Conservation (phyloP, 2,888 invertebrate genomes). For the Rhagonycha fulva region DNA sequence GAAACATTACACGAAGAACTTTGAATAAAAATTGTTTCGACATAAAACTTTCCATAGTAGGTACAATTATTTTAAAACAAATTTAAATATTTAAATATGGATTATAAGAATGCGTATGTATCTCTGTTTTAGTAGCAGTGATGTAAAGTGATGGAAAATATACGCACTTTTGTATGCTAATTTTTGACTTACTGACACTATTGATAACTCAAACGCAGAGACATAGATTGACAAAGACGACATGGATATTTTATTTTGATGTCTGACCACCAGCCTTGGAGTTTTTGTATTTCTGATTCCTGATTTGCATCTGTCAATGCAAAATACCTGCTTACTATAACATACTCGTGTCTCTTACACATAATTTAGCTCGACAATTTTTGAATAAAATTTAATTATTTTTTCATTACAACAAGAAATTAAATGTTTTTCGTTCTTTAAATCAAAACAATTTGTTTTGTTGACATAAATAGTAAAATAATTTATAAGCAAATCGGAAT, state of each 20-base stretch:
- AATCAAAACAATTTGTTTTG: neutral
- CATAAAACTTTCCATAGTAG: neutral
- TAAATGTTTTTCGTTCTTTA: neutral
- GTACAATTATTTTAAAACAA: neutral
- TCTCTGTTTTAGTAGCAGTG: neutral
- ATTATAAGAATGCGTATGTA: neutral
- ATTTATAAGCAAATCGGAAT: constrained; percentile 9
- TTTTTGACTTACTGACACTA: constrained; percentile 31
- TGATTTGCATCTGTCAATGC: constrained; percentile 21
- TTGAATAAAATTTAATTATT: neutral
- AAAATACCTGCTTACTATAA: neutral
- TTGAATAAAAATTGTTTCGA: neutral
- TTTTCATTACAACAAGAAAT: neutral
- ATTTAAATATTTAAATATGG: neutral
- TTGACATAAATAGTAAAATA: neutral
- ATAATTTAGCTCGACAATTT: neutral
- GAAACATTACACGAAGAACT: neutral
- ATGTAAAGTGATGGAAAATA: constrained; percentile 14
- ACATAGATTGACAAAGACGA: constrained; percentile 38
- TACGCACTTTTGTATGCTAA: constrained; percentile 37
- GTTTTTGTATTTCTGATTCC: constrained; percentile 10
- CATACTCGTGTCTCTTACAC: neutral
- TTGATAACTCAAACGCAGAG: constrained; percentile 35
- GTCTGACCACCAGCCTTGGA: constrained; percentile 38
- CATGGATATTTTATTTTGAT: constrained; percentile 38